A percentile compares a stretch with the other conserved stretches of the same genome.
phyloP scores from a whole-genome alignment of 2,888 invertebrate genomes.

The Meteorus colon region DNA sequence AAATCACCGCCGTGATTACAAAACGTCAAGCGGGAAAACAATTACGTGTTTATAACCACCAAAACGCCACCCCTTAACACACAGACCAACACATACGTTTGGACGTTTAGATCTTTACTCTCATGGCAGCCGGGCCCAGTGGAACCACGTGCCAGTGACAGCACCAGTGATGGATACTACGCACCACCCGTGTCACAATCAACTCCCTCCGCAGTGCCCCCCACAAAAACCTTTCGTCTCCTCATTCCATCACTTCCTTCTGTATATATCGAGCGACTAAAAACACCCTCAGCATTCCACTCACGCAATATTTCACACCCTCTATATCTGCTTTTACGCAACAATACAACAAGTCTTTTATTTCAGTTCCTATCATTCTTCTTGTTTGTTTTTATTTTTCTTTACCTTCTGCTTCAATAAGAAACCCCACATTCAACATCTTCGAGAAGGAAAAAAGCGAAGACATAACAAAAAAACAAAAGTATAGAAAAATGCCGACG shows the following conservation, averaged over 20 bases:
- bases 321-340: constrained; percentile 50
- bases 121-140: background rate
- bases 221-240: constrained; percentile 25
- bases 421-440: background rate
- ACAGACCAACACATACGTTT: constrained; percentile 11
- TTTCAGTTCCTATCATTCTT: constrained; percentile 6
- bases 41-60: constrained; percentile 12
- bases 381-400: constrained; percentile 11
- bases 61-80: background rate
- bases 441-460: background rate
- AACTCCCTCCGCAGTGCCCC: constrained; percentile 37
- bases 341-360: background rate
- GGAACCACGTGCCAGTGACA: constrained; percentile 59
- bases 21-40: constrained; percentile 3
- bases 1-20: background rate
- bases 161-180: constrained; percentile 59
- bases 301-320: constrained; percentile 58
- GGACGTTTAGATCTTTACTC: constrained; percentile 36
- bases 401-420: background rate
- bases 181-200: constrained; percentile 26
- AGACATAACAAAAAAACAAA: background rate
- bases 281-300: constrained; percentile 33
- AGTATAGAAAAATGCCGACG: constrained; percentile 8
- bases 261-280: constrained; percentile 5
- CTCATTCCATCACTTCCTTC: background rate